Evolutionary conservation across 2,797 vertebrate genomes (phyloP).

Genomic region (Podarcis lilfordi): DNA sequence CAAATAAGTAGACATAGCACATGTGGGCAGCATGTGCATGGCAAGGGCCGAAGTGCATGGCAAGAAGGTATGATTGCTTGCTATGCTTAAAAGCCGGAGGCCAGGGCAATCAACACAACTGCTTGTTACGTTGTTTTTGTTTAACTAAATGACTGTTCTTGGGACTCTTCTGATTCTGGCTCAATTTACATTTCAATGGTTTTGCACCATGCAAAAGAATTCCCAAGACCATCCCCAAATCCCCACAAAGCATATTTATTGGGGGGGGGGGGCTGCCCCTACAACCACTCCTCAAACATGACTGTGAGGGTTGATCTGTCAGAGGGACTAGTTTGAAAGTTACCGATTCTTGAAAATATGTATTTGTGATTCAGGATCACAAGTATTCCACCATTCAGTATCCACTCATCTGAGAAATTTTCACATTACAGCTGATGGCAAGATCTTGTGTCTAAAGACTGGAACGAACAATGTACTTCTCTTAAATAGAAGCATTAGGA

Average conservation of each 20-base stretch:
- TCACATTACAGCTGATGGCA: neutral
- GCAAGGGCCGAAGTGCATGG: neutral
- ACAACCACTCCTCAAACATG: neutral
- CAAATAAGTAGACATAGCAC: neutral
- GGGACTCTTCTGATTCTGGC: neutral
- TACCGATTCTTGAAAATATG: neutral
- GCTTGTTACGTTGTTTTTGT: neutral
- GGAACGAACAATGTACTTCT: neutral
- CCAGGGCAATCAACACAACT: no score
- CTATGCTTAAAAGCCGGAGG: neutral
- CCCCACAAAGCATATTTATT: neutral
- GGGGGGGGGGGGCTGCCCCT: no score
- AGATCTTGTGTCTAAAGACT: neutral
- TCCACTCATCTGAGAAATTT: neutral
- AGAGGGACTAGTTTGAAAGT: neutral
- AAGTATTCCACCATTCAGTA: neutral
- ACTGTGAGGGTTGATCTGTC: neutral
- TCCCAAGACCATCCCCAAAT: neutral
- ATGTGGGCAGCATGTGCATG: neutral
- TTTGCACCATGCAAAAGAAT: neutral
- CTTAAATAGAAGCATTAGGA: neutral
- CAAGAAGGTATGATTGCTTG: no score
- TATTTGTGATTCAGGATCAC: neutral
- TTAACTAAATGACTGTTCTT: neutral
- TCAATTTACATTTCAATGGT: neutral